phyloP scores from a whole-genome alignment of 2,888 invertebrate genomes.

The Punctoribates punctum region DNA sequence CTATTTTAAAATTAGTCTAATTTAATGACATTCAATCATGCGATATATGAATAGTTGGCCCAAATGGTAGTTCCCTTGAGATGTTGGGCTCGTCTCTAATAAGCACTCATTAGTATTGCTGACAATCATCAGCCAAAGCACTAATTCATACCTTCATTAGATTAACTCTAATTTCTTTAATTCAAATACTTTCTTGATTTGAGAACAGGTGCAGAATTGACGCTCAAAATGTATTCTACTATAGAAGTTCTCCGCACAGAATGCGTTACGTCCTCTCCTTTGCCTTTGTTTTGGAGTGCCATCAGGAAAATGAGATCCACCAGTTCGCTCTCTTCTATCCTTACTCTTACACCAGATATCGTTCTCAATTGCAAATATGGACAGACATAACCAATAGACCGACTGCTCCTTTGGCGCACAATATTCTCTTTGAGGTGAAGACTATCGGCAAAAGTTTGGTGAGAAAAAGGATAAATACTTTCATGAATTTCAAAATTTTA shows the following conservation, averaged over 20 bases:
- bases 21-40: slow-evolving; percentile 14
- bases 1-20: not conserved
- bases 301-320: slow-evolving; percentile 75
- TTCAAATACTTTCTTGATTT: slow-evolving; percentile 25
- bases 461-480: not conserved
- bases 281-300: slow-evolving; percentile 88
- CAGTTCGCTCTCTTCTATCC: slow-evolving; percentile 92
- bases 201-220: slow-evolving; percentile 69
- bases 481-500: too few species aligned
- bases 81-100: slow-evolving; percentile 35
- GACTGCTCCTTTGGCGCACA: not conserved
- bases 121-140: slow-evolving; percentile 25
- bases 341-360: slow-evolving; percentile 87
- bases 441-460: slow-evolving; percentile 37
- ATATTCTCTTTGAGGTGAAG: slow-evolving; percentile 3
- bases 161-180: slow-evolving; percentile 23
- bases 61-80: slow-evolving; percentile 39
- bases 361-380: slow-evolving; percentile 73
- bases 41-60: not conserved
- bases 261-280: slow-evolving; percentile 89
- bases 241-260: slow-evolving; percentile 76
- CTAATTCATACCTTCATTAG: slow-evolving; percentile 5
- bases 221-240: slow-evolving; percentile 81
- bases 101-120: slow-evolving; percentile 32
- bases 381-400: slow-evolving; percentile 54